A percentile compares a stretch with the other conserved stretches of the same genome.
Evolutionary conservation across 23 tunicate species (phyloP).

Genomic region (Ciona savignyi): DNA sequence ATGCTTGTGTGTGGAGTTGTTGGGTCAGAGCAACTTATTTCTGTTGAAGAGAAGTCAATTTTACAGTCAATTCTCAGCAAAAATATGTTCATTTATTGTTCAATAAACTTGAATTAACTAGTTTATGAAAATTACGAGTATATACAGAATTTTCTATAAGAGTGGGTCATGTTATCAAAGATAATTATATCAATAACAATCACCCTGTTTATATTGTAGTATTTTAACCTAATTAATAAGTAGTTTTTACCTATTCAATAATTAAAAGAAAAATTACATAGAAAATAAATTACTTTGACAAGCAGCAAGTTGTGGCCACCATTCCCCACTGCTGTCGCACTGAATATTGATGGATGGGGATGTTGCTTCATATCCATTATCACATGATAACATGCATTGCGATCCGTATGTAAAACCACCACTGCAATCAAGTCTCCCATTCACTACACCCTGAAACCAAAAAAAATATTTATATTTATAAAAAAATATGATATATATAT

Average conservation of each 20-base stretch:
- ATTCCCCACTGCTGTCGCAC: slow-evolving; percentile 33
- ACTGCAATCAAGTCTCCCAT: slow-evolving; percentile 41
- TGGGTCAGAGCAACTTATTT: slow-evolving; percentile 1
- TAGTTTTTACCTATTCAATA: neutral
- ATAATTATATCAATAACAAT: too few relatives aligned
- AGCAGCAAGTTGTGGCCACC: slow-evolving; percentile 56
- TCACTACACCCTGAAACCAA: slow-evolving; percentile 15
- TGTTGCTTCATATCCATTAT: slow-evolving; percentile 36
- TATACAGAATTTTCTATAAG: too few relatives aligned
- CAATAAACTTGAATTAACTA: too few relatives aligned
- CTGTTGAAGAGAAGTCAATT: neutral
- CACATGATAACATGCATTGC: slow-evolving; percentile 33
- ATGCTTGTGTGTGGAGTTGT: slow-evolving; percentile 14
- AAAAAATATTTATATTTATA: too few relatives aligned
- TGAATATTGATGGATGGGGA: slow-evolving; percentile 3
- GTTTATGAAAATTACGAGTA: too few relatives aligned
- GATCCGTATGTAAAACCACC: slow-evolving; percentile 35
- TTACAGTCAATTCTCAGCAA: too few relatives aligned
- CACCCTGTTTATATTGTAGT: neutral
- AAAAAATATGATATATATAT: too few relatives aligned
- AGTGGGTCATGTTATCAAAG: too few relatives aligned
- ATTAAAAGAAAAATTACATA: too few relatives aligned
- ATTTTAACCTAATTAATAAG: neutral
- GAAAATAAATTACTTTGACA: slow-evolving; percentile 48
- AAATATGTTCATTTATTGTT: too few relatives aligned